phyloP scores from a whole-genome alignment of 2,797 vertebrate genomes.

The Hypotaenidia okinawae region DNA sequence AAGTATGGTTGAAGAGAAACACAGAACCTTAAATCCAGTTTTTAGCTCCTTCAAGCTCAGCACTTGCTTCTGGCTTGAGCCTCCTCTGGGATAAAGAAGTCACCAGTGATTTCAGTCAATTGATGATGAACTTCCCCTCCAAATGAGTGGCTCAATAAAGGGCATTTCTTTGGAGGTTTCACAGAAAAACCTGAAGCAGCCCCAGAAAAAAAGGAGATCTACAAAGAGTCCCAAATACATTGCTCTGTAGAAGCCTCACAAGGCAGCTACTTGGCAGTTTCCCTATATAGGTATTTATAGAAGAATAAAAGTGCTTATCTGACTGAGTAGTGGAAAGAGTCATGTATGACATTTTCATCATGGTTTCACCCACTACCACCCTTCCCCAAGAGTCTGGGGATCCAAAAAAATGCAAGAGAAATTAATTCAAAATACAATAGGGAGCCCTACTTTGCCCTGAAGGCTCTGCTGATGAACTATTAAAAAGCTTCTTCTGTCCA shows the following conservation, averaged over 20 bases:
- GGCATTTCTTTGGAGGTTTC: neutral
- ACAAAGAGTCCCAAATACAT: neutral
- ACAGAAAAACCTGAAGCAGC: neutral
- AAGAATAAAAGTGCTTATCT: slow-evolving; percentile 61
- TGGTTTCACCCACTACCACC: neutral
- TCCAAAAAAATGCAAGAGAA: slow-evolving; percentile 48
- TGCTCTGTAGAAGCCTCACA: slow-evolving; percentile 19
- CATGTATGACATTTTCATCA: slow-evolving; percentile 55
- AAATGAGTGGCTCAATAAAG: neutral
- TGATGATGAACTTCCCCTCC: neutral
- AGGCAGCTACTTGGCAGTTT: slow-evolving; percentile 58
- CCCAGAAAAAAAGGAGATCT: neutral
- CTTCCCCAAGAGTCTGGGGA: neutral
- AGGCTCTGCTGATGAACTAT: slow-evolving; percentile 53
- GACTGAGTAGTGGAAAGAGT: slow-evolving; percentile 58
- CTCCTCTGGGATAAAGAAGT: neutral
- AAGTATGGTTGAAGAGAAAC: neutral
- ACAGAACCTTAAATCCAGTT: neutral
- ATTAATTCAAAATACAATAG: slow-evolving; percentile 55
- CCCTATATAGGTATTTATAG: slow-evolving; percentile 62
- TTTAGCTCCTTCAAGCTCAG: neutral
- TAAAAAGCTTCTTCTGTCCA: slow-evolving; percentile 29
- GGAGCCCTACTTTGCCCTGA: slow-evolving; percentile 9
- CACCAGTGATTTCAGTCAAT: neutral
- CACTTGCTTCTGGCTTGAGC: neutral